Evolutionary conservation across 2,888 invertebrate genomes (phyloP), one percentile per base, ranked within the genome.

Genomic region (Pseudeuparius sepicola): DNA sequence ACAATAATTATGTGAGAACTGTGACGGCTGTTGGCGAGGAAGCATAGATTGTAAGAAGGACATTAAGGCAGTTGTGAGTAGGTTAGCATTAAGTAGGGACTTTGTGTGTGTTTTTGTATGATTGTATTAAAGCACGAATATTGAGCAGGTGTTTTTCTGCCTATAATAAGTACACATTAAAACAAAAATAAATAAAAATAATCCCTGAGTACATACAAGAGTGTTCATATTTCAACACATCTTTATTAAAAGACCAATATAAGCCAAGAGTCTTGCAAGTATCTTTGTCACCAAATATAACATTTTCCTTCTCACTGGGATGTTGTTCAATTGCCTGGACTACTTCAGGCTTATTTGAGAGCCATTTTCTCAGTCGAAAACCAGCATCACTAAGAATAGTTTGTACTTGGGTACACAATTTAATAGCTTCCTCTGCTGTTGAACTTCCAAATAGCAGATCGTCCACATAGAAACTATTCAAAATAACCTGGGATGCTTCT

Each of bases 381-480:
- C 34, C 9, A 24, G 32, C 37, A 11, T 14, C 18, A 12, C 29
- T 11, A 11, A 41, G 16, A 10, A 39, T 34, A 2, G n/a, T 4
- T 12, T 12, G 4, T 2, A 41, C 33, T 7, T 34, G 24, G 5
- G 10, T 16, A 14, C 34, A 14, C n/a, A 38, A 11, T 5, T 17
- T n/a, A 13, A 28, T 18, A 3, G 33, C 32, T 25, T 32, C 20
- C 10, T 36, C 36, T 12, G 17, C 7, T 10, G 28, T 16, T 12
- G 28, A 14, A 11, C 29, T 25, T 13, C 31, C 24, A 17, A 17
- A 30, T 13, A 24, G 34, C 14, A 37, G 12, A 12, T 40, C 34
- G 16, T 37, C 40, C 7, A 40, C 34, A 18, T 37, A 40, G 23
- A 36, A 40, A n/a, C 33, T 16, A 13, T 18, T 10, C 9, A 33